These are phyloP conservation scores for Polypterus bichir DNA, from an alignment of 2,113 vertebrate genomes.

Conservation along the genomic window DNA sequence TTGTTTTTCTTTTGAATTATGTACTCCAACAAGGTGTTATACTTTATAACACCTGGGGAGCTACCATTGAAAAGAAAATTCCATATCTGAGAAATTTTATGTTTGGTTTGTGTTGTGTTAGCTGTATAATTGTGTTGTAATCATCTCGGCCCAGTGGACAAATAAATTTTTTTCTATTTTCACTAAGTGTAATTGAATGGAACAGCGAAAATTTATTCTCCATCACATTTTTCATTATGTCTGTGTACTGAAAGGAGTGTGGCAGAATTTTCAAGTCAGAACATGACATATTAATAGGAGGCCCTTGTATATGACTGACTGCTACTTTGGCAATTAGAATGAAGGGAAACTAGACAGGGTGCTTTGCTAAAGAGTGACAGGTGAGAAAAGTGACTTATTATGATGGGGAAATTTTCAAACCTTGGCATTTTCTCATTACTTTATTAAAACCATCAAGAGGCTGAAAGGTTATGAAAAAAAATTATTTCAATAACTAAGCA, in stretches of 20 bases:
- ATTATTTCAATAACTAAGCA: too few species aligned
- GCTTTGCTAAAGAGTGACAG: slow-evolving; percentile 5
- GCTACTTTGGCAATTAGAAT: slow-evolving; percentile 9
- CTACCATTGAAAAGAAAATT: too few species aligned
- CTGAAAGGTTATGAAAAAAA: too few species aligned
- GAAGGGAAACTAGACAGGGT: slow-evolving; percentile 10
- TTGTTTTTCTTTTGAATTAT: background rate
- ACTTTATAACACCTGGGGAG: too few species aligned
- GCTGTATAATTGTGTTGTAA: background rate
- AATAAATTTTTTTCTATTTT: background rate
- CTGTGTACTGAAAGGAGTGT: slow-evolving; percentile 8
- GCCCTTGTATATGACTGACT: slow-evolving; percentile 5
- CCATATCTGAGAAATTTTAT: too few species aligned
- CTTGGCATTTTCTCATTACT: too few species aligned
- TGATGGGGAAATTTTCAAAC: background rate
- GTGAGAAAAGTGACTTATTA: background rate
- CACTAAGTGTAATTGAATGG: background rate
- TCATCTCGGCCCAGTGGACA: background rate
- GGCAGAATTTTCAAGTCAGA: slow-evolving; percentile 11
- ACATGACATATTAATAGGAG: background rate
- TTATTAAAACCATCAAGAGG: too few species aligned
- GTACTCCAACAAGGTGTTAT: background rate
- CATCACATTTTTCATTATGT: slow-evolving; percentile 1
- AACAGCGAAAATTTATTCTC: background rate
- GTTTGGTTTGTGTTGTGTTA: background rate